Evolutionary conservation across 2,888 invertebrate species (phyloP).

Genomic region (Pecten maximus): DNA sequence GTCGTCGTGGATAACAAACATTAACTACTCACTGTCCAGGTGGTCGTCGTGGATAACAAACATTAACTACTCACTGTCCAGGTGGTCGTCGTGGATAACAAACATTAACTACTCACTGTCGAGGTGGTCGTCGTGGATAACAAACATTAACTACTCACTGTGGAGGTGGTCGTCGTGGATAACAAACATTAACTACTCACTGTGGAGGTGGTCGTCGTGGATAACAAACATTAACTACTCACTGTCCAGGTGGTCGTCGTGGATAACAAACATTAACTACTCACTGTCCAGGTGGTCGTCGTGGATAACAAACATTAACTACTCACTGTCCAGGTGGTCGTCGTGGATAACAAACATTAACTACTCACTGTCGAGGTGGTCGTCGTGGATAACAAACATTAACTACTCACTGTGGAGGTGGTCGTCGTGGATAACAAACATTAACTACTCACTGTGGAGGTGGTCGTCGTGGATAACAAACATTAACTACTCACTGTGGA

Average conservation of each 20-base stretch:
- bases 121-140: slow-evolving; percentile 72
- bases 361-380: slow-evolving; percentile 73
- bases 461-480: slow-evolving; percentile 73
- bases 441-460: slow-evolving; percentile 72
- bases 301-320: slow-evolving; percentile 67
- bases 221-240: slow-evolving; percentile 65
- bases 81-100: slow-evolving; percentile 72
- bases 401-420: slow-evolving; percentile 72
- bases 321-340: slow-evolving; percentile 73
- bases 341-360: slow-evolving; percentile 74
- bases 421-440: slow-evolving; percentile 73
- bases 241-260: slow-evolving; percentile 76
- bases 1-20: slow-evolving; percentile 73
- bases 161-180: slow-evolving; percentile 76
- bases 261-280: slow-evolving; percentile 66
- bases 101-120: slow-evolving; percentile 73
- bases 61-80: slow-evolving; percentile 73
- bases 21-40: slow-evolving; percentile 72
- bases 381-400: slow-evolving; percentile 74
- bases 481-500: slow-evolving; percentile 73
- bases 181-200: slow-evolving; percentile 62
- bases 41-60: slow-evolving; percentile 73
- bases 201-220: slow-evolving; percentile 74
- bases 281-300: slow-evolving; percentile 75
- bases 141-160: slow-evolving; percentile 63